Percentiles rank a stretch among this genome's conserved stretches.
phyloP scores from a whole-genome alignment of 2,797 vertebrate genomes.

The Sardinella longiceps region DNA sequence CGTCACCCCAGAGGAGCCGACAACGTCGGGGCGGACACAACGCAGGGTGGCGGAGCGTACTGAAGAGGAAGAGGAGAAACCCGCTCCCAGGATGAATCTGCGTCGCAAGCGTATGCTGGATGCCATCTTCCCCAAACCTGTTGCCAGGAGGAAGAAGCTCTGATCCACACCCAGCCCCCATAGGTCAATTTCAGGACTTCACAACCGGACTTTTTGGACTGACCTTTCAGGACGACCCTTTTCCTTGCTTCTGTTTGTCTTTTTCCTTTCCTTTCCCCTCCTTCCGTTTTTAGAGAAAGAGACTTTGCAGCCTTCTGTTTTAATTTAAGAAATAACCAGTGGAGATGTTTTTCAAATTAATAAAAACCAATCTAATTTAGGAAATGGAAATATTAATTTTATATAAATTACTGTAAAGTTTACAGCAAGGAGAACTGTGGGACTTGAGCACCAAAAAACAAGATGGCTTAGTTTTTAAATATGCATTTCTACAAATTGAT shows the following conservation, averaged over 20 bases:
- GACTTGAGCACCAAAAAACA: constrained; percentile 67
- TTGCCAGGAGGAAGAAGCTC: constrained; percentile 89
- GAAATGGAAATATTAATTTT: constrained; percentile 81
- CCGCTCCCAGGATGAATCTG: constrained; percentile 68
- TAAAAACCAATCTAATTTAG: constrained; percentile 70
- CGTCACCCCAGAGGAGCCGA: constrained; percentile 73
- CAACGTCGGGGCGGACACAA: constrained; percentile 30
- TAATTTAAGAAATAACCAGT: constrained; percentile 68
- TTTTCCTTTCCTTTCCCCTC: constrained; percentile 61
- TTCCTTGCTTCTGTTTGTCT: constrained; percentile 63
- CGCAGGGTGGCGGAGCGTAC: constrained; percentile 55
- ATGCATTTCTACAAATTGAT: constrained; percentile 86
- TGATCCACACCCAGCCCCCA: constrained; percentile 58
- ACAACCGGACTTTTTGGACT: neutral
- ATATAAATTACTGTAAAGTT: constrained; percentile 87
- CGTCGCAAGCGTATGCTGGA: constrained; percentile 82
- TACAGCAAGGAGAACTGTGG: constrained; percentile 65
- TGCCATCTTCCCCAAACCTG: constrained; percentile 85
- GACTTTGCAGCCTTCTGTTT: constrained; percentile 53
- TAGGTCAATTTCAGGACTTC: neutral
- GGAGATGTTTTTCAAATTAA: constrained; percentile 52
- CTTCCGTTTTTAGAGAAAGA: constrained; percentile 46
- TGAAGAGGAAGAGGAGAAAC: constrained; percentile 53
- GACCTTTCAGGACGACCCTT: constrained; percentile 27
- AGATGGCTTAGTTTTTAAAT: constrained; percentile 76